Percentiles rank a stretch among this genome's conserved stretches.
These are phyloP conservation scores for Ditula angustiorana DNA, from an alignment of 2,888 invertebrate genomes.

Conservation along the genomic window DNA sequence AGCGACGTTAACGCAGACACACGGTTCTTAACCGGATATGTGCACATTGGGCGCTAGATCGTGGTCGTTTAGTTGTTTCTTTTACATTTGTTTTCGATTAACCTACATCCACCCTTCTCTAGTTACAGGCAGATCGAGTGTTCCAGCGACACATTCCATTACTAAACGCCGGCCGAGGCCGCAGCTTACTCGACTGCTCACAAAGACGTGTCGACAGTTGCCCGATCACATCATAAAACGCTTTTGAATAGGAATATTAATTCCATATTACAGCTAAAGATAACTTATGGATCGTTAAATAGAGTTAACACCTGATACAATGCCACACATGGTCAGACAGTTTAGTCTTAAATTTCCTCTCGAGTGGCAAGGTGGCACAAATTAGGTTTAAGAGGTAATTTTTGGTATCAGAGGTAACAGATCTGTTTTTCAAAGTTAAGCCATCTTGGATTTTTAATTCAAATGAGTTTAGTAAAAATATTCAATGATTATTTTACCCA, in stretches of 20 bases:
- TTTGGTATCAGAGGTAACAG: not conserved
- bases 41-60: constrained; percentile 14
- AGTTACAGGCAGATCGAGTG: constrained; percentile 26
- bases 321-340: not conserved
- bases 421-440: not conserved
- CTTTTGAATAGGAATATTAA: constrained; percentile 12
- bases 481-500: too few species aligned
- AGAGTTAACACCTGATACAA: constrained; percentile 18
- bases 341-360: not conserved
- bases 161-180: not conserved
- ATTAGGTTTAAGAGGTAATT: not conserved
- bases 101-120: constrained; percentile 33
- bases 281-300: constrained; percentile 25
- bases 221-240: constrained; percentile 4
- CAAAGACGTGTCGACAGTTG: constrained; percentile 15
- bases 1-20: constrained; percentile 22
- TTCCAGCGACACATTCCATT: constrained; percentile 3
- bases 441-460: too few species aligned
- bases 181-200: not conserved
- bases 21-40: constrained; percentile 17
- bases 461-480: too few species aligned
- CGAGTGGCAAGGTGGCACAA: not conserved
- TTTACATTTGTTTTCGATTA: constrained; percentile 36
- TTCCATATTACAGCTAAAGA: constrained; percentile 12
- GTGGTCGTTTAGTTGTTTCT: constrained; percentile 22